Evolutionary conservation across 2,797 vertebrate genomes (phyloP).

Genomic region (Cryptoblepharus egeriae): DNA sequence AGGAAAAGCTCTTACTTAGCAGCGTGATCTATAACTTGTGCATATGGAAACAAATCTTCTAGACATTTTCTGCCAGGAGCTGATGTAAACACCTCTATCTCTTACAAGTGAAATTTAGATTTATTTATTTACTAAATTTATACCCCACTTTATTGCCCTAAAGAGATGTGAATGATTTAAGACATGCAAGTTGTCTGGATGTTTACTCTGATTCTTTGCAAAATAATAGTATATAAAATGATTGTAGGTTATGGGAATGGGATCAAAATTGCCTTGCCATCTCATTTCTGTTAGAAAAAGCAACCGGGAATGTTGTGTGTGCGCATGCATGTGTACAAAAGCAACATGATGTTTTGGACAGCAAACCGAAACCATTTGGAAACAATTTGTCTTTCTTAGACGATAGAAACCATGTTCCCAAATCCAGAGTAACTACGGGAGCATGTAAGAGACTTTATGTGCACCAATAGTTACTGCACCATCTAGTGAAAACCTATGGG

Average conservation of each 20-base stretch:
- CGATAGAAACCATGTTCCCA: no score
- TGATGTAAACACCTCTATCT: background rate
- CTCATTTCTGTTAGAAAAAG: background rate
- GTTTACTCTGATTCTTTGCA: background rate
- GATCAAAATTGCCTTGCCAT: background rate
- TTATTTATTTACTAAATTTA: no score
- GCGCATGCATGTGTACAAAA: no score
- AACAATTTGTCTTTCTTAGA: no score
- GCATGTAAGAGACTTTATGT: no score
- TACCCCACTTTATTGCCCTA: no score
- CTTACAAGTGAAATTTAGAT: no score
- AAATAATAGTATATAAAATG: background rate
- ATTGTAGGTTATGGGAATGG: background rate
- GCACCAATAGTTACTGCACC: no score
- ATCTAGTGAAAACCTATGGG: no score
- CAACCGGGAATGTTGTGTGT: background rate
- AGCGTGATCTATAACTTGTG: background rate
- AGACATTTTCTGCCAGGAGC: background rate
- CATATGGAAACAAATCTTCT: background rate
- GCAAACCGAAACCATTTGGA: background rate
- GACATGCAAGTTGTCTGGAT: no score
- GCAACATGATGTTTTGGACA: no score
- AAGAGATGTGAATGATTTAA: background rate
- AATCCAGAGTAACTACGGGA: no score
- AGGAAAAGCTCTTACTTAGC: background rate